Evolutionary conservation across 2,888 invertebrate species (phyloP).

Genomic region (Ypsolopha sequella): DNA sequence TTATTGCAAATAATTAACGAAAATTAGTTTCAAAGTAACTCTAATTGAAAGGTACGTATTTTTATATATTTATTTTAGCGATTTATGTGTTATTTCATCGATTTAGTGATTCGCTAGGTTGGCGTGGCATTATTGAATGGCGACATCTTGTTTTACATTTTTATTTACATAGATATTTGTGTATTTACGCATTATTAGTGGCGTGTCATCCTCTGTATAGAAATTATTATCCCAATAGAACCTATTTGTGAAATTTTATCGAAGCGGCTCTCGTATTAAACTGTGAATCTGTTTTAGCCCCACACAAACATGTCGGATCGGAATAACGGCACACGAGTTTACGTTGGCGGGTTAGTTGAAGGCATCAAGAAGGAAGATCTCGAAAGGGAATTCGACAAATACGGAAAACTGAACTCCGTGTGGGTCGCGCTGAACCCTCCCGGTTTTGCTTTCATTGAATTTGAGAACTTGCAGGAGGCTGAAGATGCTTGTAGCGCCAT

Average conservation of each 20-base stretch:
- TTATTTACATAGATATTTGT: neutral
- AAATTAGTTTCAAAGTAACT: neutral
- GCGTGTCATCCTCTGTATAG: no score
- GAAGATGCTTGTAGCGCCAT: slow-evolving; percentile 90
- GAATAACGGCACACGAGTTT: slow-evolving; percentile 79
- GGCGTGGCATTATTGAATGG: slow-evolving; percentile 52
- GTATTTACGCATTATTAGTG: neutral
- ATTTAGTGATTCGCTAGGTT: slow-evolving; percentile 8
- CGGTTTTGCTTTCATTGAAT: slow-evolving; percentile 95
- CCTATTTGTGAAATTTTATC: no score
- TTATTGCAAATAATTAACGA: neutral
- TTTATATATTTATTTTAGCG: neutral
- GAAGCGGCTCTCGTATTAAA: neutral
- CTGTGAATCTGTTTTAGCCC: slow-evolving; percentile 16
- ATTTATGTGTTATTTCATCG: neutral
- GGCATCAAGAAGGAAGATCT: slow-evolving; percentile 93
- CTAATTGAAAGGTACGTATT: neutral
- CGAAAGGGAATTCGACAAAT: slow-evolving; percentile 91
- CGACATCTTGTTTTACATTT: slow-evolving; percentile 61
- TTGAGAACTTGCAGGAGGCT: slow-evolving; percentile 89
- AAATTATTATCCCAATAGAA: no score
- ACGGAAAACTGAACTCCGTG: slow-evolving; percentile 91
- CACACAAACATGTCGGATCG: slow-evolving; percentile 23
- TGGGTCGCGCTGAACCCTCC: slow-evolving; percentile 96
- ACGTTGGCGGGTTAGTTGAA: slow-evolving; percentile 90